Evolutionary conservation across 2,113 vertebrate species (phyloP), one percentile per base, ranked within the genome.

Genomic region (Ctenodactylus gundi): DNA sequence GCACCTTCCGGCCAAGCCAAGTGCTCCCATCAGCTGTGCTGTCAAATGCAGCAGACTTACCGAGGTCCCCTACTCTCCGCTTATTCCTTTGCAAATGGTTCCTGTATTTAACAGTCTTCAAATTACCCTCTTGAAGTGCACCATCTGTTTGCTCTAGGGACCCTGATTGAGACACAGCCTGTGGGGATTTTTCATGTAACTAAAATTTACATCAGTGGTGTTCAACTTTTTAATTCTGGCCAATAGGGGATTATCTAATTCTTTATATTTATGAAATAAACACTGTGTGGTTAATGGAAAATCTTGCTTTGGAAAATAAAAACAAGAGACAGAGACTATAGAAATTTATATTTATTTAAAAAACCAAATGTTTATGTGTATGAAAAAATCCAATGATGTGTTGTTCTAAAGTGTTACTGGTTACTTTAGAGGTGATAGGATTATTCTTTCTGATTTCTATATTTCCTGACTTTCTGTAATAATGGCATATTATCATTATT

Each of bases 131-230:
- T 93, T 57, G 9, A 87, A 95, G 34, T 76, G 7, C 41, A 75
- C 94, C 94, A 93, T 97, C 94, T 97, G 92, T 88, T 91, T 92
- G 34, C 85, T 88, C 76, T 57, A n/a, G 55, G 60, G 85, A 87
- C 51, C 62, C 55, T 36, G 21, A 49, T 21, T 88, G 76, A 93
- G 77, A 96, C 49, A 67, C 25, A 11, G 41, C 94, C 65, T 44
- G 60, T 39, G 72, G 75, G 81, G 84, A 77, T 82, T 87, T 89
- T 92, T 85, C 76, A 1, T 67, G 88, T 92, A 94, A 90, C 41
- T 97, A 90, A 96, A 96, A 85, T 85, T 89, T 96, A 76, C 60
- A 81, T 85, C 55, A 53, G 14, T 88, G 60, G 41, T 93, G 76
- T 84, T 53, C 85, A 91, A 88, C 70, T 46, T 64, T 89, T 76